Evolutionary conservation across 2,797 vertebrate genomes (phyloP), one percentile per base, ranked within the genome.

Genomic region (Aplochiton taeniatus): DNA sequence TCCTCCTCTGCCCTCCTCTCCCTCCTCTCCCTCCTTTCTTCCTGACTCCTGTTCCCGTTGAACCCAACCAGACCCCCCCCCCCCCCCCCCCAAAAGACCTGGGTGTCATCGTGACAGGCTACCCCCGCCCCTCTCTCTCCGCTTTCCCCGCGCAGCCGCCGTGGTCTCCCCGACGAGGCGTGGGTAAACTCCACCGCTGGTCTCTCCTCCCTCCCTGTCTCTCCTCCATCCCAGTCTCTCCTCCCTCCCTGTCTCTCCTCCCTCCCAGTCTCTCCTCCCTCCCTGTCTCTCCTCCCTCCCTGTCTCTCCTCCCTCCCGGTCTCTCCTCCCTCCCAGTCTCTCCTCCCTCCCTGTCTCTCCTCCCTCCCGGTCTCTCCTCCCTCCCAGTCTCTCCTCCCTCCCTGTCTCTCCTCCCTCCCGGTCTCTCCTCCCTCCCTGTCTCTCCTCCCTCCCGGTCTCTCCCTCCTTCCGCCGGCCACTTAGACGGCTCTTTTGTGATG

Each of bases 11-110:
- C 55, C n/a, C 14, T n/a, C 41, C n/a, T n/a, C n/a, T n/a, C n/a
- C 57, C n/a, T 17, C 4, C 12, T 16, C 16, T 17, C 58, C 46
- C 68, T 55, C 51, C 19, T 12, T 58, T 43, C 73, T 73, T 43
- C 2, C 60, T 64, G 3, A 6, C 31, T 31, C 31, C 31, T 31
- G 31, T 6, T 31, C 31, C 31, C 6, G 31, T 31, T 31, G 31
- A 31, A 52, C 9, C 4, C 17, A 17, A 45, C 11, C 45, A 1
- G 17, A 13, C 44, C 12, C 44, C n/a, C 49, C 10, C n/a, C 11
- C n/a, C 14, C n/a, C 5, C n/a, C 49, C 46, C 14, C 4, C 9
- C 46, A 12, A 14, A 12, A 8, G 14, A 8, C 11, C 17, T 59
- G 43, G 4, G 17, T 11, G 52, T 54, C 14, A 8, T 1, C 20